phyloP scores from a whole-genome alignment of 2,113 vertebrate species.

The Rhizomys pruinosus region DNA sequence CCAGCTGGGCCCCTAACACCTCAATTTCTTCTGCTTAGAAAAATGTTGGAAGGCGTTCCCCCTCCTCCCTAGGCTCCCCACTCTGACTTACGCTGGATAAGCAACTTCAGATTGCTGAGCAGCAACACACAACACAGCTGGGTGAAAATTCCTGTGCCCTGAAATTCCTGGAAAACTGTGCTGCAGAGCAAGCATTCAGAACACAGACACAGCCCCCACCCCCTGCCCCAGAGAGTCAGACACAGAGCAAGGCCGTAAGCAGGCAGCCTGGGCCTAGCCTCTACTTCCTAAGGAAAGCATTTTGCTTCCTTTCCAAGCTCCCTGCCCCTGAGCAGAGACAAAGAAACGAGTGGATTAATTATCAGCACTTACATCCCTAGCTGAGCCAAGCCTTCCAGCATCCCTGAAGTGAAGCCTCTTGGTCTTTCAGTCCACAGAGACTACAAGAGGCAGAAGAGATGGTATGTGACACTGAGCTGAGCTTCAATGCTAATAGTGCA shows the following conservation, averaged over 20 bases:
- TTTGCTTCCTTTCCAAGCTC: not conserved
- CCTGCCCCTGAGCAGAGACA: conserved; percentile 17
- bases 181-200: conserved; percentile 59
- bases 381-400: not conserved
- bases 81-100: conserved; percentile 80
- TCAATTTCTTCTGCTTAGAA: conserved; percentile 71
- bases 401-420: not conserved
- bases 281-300: conserved; percentile 30
- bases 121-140: conserved; percentile 81
- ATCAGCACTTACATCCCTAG: not conserved
- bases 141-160: conserved; percentile 77
- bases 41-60: conserved; percentile 55
- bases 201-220: not conserved
- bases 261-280: not conserved
- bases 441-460: not conserved
- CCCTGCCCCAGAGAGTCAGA: conserved; percentile 28
- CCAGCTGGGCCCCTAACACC: conserved; percentile 79
- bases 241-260: conserved; percentile 42
- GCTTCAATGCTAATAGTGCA: not conserved
- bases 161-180: conserved; percentile 82
- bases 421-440: not conserved
- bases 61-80: conserved; percentile 61
- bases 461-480: not conserved
- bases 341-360: conserved; percentile 33
- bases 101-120: conserved; percentile 81